These are phyloP conservation scores for Drosophila neotestacea DNA, from an alignment of 2,888 invertebrate genomes.

Conservation along the genomic window DNA sequence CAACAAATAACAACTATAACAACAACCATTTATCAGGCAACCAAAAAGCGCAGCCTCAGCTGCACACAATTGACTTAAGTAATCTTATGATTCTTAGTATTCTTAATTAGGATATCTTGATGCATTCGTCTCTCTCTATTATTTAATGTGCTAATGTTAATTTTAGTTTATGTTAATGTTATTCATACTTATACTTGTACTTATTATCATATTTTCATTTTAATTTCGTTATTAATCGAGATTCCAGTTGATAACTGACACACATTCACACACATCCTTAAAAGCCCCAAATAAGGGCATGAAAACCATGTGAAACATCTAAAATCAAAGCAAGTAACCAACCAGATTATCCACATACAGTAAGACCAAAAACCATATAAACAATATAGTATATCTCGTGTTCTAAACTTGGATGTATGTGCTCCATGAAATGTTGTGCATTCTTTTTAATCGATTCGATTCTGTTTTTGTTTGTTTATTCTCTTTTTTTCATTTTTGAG, in stretches of 20 bases:
- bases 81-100: slow-evolving; percentile 54
- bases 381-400: slow-evolving; percentile 15
- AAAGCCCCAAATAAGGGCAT: slow-evolving; percentile 20
- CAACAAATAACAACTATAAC: slow-evolving; percentile 47
- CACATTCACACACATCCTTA: slow-evolving; percentile 6
- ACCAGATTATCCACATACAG: slow-evolving; percentile 35
- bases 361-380: background rate
- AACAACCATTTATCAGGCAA: slow-evolving; percentile 49
- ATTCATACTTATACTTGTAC: slow-evolving; percentile 18
- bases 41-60: slow-evolving; percentile 70
- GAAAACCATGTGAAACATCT: slow-evolving; percentile 66
- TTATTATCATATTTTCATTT: slow-evolving; percentile 25
- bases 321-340: slow-evolving; percentile 73
- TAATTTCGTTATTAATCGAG: slow-evolving; percentile 40
- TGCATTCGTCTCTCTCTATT: slow-evolving; percentile 68
- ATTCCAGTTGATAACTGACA: slow-evolving; percentile 53
- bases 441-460: slow-evolving; percentile 47
- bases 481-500: slow-evolving; percentile 3
- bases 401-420: slow-evolving; percentile 55
- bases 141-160: slow-evolving; percentile 66
- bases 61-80: slow-evolving; percentile 55
- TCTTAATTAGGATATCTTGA: slow-evolving; percentile 70
- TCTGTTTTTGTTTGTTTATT: slow-evolving; percentile 25
- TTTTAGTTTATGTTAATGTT: slow-evolving; percentile 67
- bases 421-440: slow-evolving; percentile 78